These are phyloP conservation scores for Eilema depressum DNA, from an alignment of 2,888 invertebrate species.

Conservation along the genomic window DNA sequence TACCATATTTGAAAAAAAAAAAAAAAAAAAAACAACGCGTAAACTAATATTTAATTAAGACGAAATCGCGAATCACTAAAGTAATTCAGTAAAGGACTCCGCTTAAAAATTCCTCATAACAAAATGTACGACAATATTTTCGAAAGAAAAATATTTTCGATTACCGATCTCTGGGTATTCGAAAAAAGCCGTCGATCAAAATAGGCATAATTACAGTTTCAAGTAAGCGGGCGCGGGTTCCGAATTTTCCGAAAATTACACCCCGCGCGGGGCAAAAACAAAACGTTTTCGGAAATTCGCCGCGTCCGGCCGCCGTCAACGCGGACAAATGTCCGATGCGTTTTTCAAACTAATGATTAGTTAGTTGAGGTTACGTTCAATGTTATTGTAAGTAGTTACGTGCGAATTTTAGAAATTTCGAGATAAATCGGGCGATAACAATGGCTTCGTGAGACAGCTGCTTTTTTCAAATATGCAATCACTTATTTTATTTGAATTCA, in stretches of 20 bases:
- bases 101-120: conserved; percentile 27
- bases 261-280: conserved; percentile 61
- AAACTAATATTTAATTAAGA: background rate
- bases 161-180: conserved; percentile 47
- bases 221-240: conserved; percentile 58
- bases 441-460: background rate
- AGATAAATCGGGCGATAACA: conserved; percentile 2
- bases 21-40: background rate
- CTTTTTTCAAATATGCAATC: background rate
- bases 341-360: conserved; percentile 43
- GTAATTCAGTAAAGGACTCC: conserved; percentile 2
- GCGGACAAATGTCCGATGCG: conserved; percentile 32
- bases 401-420: conserved; percentile 3
- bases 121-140: conserved; percentile 39
- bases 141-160: conserved; percentile 47
- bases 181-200: conserved; percentile 77
- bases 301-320: conserved; percentile 50
- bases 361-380: conserved; percentile 12
- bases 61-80: background rate
- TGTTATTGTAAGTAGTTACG: conserved; percentile 17
- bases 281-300: conserved; percentile 69
- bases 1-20: background rate
- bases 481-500: background rate
- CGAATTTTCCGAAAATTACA: conserved; percentile 80
- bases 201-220: conserved; percentile 80